phyloP scores from a whole-genome alignment of 2,113 vertebrate genomes.

The Marmota monax region DNA sequence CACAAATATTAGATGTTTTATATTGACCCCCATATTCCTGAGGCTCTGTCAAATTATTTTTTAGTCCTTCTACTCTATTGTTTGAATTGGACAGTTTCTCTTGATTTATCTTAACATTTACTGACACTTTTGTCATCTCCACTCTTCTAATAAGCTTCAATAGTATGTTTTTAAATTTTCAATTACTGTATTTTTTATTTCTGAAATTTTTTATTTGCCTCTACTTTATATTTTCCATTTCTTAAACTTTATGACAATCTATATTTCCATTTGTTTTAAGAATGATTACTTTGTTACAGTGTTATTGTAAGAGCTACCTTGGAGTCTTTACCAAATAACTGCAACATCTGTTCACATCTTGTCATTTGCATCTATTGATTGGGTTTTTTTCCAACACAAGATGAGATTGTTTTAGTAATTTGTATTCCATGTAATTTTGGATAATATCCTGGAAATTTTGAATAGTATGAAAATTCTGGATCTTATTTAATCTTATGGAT shows the following conservation, averaged over 20 bases:
- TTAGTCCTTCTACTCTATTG: constrained; percentile 5
- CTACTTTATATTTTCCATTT: constrained; percentile 22
- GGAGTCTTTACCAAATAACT: constrained; percentile 27
- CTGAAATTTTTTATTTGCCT: constrained; percentile 29
- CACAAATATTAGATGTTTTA: constrained; percentile 11
- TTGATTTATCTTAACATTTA: constrained; percentile 1
- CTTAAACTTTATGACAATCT: not conserved
- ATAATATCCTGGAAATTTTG: not conserved
- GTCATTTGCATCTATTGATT: not conserved
- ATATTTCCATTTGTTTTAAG: constrained; percentile 44
- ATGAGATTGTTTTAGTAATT: constrained; percentile 4
- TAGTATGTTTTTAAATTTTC: not conserved
- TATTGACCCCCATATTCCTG: not conserved
- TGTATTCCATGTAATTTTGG: constrained; percentile 2
- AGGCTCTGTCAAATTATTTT: constrained; percentile 38
- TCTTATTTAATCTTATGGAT: constrained; percentile 6
- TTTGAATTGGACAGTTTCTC: not conserved
- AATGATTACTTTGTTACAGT: not conserved
- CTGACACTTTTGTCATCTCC: not conserved
- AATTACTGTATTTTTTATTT: not conserved
- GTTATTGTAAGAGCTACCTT: not conserved
- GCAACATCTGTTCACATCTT: not conserved
- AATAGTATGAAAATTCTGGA: not conserved
- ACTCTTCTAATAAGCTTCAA: not conserved
- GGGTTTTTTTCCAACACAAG: not conserved